phyloP scores from a whole-genome alignment of 92 coral and sea anemone species.

The Palythoa grandis region DNA sequence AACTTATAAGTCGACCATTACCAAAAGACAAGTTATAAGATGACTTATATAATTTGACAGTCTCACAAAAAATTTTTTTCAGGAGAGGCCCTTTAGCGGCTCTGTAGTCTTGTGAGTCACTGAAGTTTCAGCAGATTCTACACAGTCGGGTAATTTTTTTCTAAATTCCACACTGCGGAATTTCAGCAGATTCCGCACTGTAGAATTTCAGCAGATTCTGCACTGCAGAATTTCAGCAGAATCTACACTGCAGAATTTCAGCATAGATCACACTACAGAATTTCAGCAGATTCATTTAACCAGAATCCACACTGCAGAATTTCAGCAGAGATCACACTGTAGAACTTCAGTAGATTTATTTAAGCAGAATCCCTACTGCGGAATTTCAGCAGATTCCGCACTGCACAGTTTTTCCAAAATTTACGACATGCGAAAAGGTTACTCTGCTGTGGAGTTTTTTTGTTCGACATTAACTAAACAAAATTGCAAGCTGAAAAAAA shows the following conservation, averaged over 20 bases:
- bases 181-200: neutral
- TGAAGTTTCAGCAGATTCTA: neutral
- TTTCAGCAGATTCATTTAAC: neutral
- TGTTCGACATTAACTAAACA: neutral
- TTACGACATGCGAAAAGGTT: neutral
- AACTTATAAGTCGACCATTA: too few species aligned
- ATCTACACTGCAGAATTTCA: neutral
- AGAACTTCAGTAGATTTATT: neutral
- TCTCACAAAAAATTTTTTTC: too few species aligned
- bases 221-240: neutral
- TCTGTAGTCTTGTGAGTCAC: neutral
- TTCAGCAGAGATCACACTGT: neutral
- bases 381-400: neutral
- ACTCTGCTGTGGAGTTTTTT: neutral
- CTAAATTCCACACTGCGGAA: too few species aligned
- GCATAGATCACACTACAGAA: neutral
- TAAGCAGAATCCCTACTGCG: neutral
- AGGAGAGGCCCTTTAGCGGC: neutral
- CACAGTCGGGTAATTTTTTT: neutral
- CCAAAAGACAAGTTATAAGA: too few species aligned
- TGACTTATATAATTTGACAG: too few species aligned
- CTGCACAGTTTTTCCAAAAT: neutral
- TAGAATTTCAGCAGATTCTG: neutral
- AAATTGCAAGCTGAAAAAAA: neutral
- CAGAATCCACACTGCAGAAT: neutral